Evolutionary conservation across 1,140 invertebrate species (phyloP), one percentile per base, ranked within the genome.

Genomic region (Platyura marginata): DNA sequence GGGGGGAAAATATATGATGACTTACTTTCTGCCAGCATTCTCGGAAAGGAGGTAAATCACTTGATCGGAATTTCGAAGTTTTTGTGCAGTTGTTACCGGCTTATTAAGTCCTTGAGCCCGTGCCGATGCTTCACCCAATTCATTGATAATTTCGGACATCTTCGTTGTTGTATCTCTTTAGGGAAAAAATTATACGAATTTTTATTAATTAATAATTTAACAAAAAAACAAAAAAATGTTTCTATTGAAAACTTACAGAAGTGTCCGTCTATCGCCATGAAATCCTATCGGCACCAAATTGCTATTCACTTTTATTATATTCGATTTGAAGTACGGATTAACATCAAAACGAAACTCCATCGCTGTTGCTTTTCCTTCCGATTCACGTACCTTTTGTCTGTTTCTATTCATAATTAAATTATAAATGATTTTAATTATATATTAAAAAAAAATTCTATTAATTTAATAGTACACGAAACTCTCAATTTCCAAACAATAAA

Each of bases 71-170:
- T 75, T 74, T 35, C 74, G 65, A 8, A 84, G 54, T 47, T 74
- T 72, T 13, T 75, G 66, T 2, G 75, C 67, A 20, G 71, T 80
- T 6, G 81, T 84, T 47, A 84, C 77, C 1, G 75, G 66, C 51
- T 74, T 77, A 41, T 61, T 70, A 0, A 85, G 61, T n/a, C 75
- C 75, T 59, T 85, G 81, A n/a, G 79, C 78, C 23, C 62, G 60
- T 2, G 79, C 76, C 13, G 81, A 84, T 23, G 75, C 70, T 51
- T 77, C 67, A 1, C 81, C 81, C 59, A 83, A 68, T 9, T 65
- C 64, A 51, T 83, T 77, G 9, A 84, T 58, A 40, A 83, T 62
- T 50, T 72, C 71, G 19, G 71, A 65, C 23, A 82, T 58, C 47
- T 70, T 71, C 21, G 70, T 66, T 47, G 76, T 70, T 48, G 69